phyloP scores from a whole-genome alignment of 2,888 invertebrate genomes.

The Philhelius pedissequus region DNA sequence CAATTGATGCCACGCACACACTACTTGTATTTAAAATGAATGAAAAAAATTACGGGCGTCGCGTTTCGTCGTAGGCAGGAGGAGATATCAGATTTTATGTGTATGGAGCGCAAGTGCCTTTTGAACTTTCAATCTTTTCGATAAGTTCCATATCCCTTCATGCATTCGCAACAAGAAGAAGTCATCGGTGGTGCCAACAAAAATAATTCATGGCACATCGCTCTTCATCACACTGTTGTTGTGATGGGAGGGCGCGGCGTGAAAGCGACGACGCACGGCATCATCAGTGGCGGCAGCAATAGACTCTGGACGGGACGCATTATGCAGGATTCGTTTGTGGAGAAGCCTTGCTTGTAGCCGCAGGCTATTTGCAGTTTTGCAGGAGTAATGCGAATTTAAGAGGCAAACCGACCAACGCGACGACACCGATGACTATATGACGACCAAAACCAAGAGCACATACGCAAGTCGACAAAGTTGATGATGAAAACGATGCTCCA shows the following conservation, averaged over 20 bases:
- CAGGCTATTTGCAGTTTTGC: slow-evolving; percentile 50
- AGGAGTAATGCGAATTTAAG: slow-evolving; percentile 51
- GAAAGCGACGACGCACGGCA: not conserved
- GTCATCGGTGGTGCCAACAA: slow-evolving; percentile 46
- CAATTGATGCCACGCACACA: slow-evolving; percentile 16
- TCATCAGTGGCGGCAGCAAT: not conserved
- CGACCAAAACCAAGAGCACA: not conserved
- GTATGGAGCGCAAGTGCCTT: slow-evolving; percentile 50
- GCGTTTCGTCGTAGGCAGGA: slow-evolving; percentile 2
- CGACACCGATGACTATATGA: not conserved
- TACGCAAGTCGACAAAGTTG: slow-evolving; percentile 17
- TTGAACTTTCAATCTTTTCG: slow-evolving; percentile 52
- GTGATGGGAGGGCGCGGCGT: not conserved
- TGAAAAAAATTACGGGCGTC: slow-evolving; percentile 22
- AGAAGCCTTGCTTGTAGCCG: slow-evolving; percentile 29
- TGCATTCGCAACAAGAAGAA: slow-evolving; percentile 11
- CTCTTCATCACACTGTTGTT: slow-evolving; percentile 57
- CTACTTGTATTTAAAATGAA: slow-evolving; percentile 23
- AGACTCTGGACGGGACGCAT: not conserved
- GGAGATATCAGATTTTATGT: not conserved
- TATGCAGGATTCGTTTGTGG: slow-evolving; percentile 6
- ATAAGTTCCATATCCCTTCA: slow-evolving; percentile 7
- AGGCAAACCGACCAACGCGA: slow-evolving; percentile 32
- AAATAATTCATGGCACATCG: slow-evolving; percentile 66
- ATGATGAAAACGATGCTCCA: slow-evolving; percentile 58